Conservation (phyloP, 2,888 invertebrate species). For the Charanyca ferruginea region DNA sequence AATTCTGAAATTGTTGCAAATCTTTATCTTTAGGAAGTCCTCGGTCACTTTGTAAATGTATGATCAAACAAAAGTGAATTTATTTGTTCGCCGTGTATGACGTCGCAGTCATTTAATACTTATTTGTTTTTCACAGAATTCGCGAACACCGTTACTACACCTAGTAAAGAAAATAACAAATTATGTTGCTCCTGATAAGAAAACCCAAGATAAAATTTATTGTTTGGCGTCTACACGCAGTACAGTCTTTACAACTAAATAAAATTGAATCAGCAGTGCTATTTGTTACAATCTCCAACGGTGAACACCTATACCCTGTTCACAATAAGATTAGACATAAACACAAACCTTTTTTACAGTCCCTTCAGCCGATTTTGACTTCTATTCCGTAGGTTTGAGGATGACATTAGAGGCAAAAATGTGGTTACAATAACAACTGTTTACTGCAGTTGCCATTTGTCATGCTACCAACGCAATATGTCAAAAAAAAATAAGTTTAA, state of each 20-base stretch:
- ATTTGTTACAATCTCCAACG: too few relatives aligned
- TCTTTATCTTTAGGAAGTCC: background rate
- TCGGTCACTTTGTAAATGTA: conserved; percentile 11
- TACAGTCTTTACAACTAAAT: conserved; percentile 11
- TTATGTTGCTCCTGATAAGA: conserved; percentile 52
- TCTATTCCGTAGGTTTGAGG: too few relatives aligned
- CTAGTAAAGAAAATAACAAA: conserved; percentile 40
- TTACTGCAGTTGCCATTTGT: too few relatives aligned
- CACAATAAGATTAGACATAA: too few relatives aligned
- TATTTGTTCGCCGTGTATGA: conserved; percentile 23
- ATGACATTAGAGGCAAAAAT: too few relatives aligned
- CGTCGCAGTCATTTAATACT: background rate
- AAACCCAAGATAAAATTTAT: conserved; percentile 60
- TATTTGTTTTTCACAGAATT: conserved; percentile 36
- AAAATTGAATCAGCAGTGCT: background rate
- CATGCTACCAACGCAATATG: too few relatives aligned
- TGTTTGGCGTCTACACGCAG: conserved; percentile 18
- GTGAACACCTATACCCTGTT: too few relatives aligned
- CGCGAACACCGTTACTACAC: conserved; percentile 19
- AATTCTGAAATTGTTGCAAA: background rate
- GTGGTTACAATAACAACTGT: too few relatives aligned
- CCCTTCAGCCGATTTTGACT: too few relatives aligned
- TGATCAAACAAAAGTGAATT: conserved; percentile 29
- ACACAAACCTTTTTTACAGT: too few relatives aligned
- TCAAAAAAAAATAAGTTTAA: too few relatives aligned